Evolutionary conservation across 2,888 invertebrate genomes (phyloP).

Genomic region (Maniola hyperantus): DNA sequence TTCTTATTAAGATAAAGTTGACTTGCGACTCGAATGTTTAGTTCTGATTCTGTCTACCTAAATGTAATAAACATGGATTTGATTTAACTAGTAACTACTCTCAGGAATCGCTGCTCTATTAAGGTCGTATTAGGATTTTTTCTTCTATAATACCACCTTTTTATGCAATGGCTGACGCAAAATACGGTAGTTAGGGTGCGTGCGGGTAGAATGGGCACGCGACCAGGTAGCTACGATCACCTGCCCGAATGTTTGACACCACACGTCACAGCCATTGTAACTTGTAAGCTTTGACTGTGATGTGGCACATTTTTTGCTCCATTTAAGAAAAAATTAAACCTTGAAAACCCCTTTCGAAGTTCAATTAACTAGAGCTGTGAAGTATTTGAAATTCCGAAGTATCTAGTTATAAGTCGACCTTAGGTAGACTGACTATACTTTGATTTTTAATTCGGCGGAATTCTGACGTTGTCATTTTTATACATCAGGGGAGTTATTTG

Average conservation of each 20-base stretch:
- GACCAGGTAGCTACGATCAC: constrained; percentile 54
- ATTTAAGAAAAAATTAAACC: not conserved
- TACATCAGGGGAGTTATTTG: too few relatives aligned
- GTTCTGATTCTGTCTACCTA: not conserved
- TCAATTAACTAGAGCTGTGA: not conserved
- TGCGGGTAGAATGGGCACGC: constrained; percentile 45
- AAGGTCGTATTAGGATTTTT: constrained; percentile 6
- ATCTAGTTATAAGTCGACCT: too few relatives aligned
- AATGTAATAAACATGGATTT: not conserved
- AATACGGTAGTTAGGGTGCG: constrained; percentile 2
- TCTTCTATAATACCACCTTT: not conserved
- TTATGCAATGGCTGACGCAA: constrained; percentile 14
- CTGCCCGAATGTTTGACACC: constrained; percentile 48
- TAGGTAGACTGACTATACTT: too few relatives aligned
- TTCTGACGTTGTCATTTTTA: too few relatives aligned
- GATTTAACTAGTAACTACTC: too few relatives aligned
- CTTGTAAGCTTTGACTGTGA: not conserved
- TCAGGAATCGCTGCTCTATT: too few relatives aligned
- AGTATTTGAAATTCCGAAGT: not conserved
- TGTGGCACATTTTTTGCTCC: constrained; percentile 10
- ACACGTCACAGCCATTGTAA: constrained; percentile 39
- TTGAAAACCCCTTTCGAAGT: not conserved
- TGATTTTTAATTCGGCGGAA: too few relatives aligned
- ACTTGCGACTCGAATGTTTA: not conserved
- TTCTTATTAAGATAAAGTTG: too few relatives aligned